Base-by-base conservation (phyloP, 1,140 invertebrate species). In the Papilio glaucus region DNA sequence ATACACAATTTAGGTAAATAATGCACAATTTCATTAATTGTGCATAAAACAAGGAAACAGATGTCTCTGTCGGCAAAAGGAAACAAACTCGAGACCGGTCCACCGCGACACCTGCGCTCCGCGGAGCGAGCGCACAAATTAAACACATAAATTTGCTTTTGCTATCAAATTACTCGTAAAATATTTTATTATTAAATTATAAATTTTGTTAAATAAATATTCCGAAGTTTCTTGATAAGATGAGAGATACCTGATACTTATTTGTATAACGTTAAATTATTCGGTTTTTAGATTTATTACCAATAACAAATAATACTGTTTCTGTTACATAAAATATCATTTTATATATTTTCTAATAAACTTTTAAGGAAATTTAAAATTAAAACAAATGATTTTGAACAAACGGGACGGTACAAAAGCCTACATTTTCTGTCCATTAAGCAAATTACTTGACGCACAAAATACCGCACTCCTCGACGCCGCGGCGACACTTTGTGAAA, bases 401-500 rank as follows among this genome's bases (percentile, higher is more conserved):
- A 53, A 24, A 53, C 49, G 12, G 9, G 21, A 3, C 21, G 0
- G 49, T 53, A 53, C 49, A 53, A 53, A 24, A 53, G 21, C 4
- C 21, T 18, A 1, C 49, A 12, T 53, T 53, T 53, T 53, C 18
- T 53, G 49, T 53, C 49, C 49, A 53, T 53, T 53, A 53, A 53
- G 49, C 49, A 53, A 53, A 53, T 53, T 53, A 53, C 49, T 53
- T 53, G 49, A 53, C 21, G 49, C 18, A 24, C 21, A 53, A 53
- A 53, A 53, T 9, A 8, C 21, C 1, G 8, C 49, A 3, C 15
- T 3, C 13, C 42, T 4, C 49, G 18, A 4, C 49, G 10, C 49
- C 49, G 21, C 49, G 49, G 49, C 21, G 49, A 53, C 49, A 53
- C 49, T 53, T 53, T 53, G 49, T 53, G 49, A 53, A 53, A 53